Conservation (phyloP, 2,888 invertebrate genomes). For the Tetropium fuscum region DNA sequence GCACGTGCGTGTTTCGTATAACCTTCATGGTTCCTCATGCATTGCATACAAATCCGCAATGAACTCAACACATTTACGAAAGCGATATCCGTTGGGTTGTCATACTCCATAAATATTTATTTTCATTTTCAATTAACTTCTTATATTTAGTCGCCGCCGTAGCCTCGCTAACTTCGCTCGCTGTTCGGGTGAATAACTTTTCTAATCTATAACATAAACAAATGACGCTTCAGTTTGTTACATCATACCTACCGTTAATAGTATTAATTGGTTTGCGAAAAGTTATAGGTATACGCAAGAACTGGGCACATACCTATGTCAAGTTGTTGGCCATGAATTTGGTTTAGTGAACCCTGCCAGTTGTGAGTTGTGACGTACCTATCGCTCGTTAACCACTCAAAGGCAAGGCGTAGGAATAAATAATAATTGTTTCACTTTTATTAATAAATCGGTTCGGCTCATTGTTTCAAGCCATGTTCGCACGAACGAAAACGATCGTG, state of each 20-base stretch:
- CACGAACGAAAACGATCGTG: conserved; percentile 2
- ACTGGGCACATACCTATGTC: conserved; percentile 20
- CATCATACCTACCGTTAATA: conserved; percentile 9
- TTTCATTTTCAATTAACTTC: conserved; percentile 7
- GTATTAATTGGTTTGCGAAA: conserved; percentile 8
- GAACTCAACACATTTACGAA: conserved; percentile 7
- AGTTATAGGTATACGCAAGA: conserved; percentile 11
- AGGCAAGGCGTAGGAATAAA: conserved; percentile 5
- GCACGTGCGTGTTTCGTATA: conserved; percentile 18
- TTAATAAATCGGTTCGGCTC: not conserved
- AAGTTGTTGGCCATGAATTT: conserved; percentile 56
- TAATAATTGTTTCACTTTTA: conserved; percentile 6
- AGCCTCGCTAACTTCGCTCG: not conserved
- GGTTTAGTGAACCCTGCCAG: conserved; percentile 54
- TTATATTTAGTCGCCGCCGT: not conserved
- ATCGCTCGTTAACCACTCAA: conserved; percentile 31
- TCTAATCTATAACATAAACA: not conserved
- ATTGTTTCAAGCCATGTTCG: not conserved
- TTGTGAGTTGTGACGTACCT: conserved; percentile 39
- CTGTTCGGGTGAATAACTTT: conserved; percentile 14
- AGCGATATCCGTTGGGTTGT: conserved; percentile 9
- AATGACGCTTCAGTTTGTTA: conserved; percentile 6
- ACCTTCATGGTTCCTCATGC: conserved; percentile 12
- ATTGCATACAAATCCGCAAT: conserved; percentile 7
- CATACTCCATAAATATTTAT: too few relatives aligned